These are phyloP conservation scores for Felis catus DNA, from an alignment of 2,113 vertebrate genomes.

Conservation along the genomic window DNA sequence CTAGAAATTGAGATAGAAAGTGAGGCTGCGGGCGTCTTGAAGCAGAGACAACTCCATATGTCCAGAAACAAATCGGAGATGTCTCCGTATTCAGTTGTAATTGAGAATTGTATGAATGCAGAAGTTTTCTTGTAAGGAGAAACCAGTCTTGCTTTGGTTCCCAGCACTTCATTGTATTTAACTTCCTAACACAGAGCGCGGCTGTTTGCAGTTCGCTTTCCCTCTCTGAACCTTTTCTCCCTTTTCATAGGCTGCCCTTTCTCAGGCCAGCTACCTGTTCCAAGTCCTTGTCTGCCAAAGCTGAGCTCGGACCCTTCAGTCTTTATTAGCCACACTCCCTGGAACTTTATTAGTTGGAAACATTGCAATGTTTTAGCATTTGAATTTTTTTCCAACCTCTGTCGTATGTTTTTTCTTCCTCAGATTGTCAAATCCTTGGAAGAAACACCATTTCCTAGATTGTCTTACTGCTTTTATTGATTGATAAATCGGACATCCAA, in stretches of 20 bases:
- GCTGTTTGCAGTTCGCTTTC: not conserved
- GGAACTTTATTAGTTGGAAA: not conserved
- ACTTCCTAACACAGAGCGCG: not conserved
- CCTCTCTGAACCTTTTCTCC: too few relatives aligned
- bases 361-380: not conserved
- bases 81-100: not conserved
- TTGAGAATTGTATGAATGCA: not conserved
- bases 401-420: not conserved
- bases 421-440: constrained; percentile 9
- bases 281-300: not conserved
- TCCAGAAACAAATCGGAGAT: not conserved
- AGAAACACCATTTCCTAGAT: not conserved
- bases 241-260: not conserved
- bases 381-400: not conserved
- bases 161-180: not conserved
- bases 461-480: not conserved
- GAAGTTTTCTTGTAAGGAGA: not conserved
- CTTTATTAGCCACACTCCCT: not conserved
- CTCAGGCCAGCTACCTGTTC: not conserved
- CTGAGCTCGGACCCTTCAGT: not conserved
- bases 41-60: not conserved
- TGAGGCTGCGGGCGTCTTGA: not conserved
- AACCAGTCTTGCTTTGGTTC: not conserved
- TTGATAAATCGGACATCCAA: constrained; percentile 5
- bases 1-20: not conserved